Percentiles rank a stretch among this genome's conserved stretches.
Evolutionary conservation across 2,797 vertebrate species (phyloP).

Genomic region (Hoplostethus atlanticus): DNA sequence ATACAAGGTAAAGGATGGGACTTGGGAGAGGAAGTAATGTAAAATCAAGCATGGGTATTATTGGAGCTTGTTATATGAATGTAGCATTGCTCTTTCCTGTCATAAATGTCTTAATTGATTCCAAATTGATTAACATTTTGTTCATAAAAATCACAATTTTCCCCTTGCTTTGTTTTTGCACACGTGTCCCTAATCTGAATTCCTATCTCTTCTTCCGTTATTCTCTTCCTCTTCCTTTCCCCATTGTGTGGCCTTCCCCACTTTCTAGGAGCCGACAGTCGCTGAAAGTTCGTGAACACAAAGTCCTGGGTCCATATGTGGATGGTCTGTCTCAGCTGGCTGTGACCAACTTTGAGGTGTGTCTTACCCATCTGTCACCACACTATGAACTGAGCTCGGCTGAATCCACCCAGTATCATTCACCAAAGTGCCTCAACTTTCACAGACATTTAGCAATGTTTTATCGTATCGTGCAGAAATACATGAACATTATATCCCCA

Average conservation of each 20-base stretch:
- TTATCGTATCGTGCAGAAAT: constrained; percentile 17
- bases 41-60: neutral
- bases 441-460: constrained; percentile 18
- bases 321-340: constrained; percentile 98
- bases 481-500: constrained; percentile 7
- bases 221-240: neutral
- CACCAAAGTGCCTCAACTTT: constrained; percentile 22
- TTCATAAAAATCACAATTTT: neutral
- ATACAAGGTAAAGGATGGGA: neutral
- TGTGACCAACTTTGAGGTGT: constrained; percentile 95
- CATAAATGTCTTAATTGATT: neutral
- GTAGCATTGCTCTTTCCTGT: no score
- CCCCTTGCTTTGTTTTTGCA: constrained; percentile 8
- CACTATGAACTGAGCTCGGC: neutral
- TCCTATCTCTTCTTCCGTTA: neutral
- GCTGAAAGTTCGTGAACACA: constrained; percentile 98
- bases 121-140: neutral
- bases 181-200: neutral
- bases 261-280: constrained; percentile 91
- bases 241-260: constrained; percentile 18
- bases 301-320: constrained; percentile 97
- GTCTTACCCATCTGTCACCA: constrained; percentile 50
- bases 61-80: neutral
- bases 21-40: neutral
- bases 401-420: constrained; percentile 13